phyloP scores from a whole-genome alignment of 2,888 invertebrate species.

The Drosophila tripunctata region DNA sequence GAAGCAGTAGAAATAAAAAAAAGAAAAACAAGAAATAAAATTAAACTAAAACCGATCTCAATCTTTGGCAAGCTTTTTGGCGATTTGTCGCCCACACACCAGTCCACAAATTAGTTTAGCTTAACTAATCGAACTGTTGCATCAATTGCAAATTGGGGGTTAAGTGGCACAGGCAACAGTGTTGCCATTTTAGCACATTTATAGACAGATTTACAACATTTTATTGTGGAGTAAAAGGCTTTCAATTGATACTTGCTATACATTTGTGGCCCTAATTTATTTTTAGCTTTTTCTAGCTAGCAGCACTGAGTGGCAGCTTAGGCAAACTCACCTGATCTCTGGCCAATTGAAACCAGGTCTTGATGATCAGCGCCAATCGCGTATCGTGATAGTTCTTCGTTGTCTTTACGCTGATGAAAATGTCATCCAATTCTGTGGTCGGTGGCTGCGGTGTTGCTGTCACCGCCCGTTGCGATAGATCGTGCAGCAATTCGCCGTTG shows the following conservation, averaged over 20 bases:
- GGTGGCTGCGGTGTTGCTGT: conserved; percentile 86
- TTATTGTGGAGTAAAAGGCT: too few relatives aligned
- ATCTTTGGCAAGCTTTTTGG: conserved; percentile 55
- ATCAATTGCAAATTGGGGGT: conserved; percentile 42
- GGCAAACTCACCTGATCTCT: conserved; percentile 94
- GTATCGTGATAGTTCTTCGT: conserved; percentile 94
- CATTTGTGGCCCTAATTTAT: too few relatives aligned
- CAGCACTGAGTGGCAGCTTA: too few relatives aligned
- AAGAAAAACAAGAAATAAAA: background rate
- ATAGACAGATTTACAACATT: too few relatives aligned
- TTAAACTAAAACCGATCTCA: conserved; percentile 28
- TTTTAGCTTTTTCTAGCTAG: too few relatives aligned
- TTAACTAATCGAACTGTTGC: conserved; percentile 45
- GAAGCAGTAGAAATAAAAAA: background rate
- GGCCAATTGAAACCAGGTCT: conserved; percentile 98
- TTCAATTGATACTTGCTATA: too few relatives aligned
- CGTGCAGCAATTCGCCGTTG: conserved; percentile 82
- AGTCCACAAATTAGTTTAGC: conserved; percentile 55
- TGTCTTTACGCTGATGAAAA: conserved; percentile 98
- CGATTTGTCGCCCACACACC: conserved; percentile 41
- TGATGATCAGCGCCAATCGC: conserved; percentile 93
- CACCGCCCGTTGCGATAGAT: conserved; percentile 83
- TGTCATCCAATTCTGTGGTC: conserved; percentile 91
- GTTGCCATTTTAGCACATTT: too few relatives aligned
- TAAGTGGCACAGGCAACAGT: background rate